These are phyloP conservation scores for Falcunculus frontatus DNA, from an alignment of 2,113 vertebrate genomes.

Conservation along the genomic window DNA sequence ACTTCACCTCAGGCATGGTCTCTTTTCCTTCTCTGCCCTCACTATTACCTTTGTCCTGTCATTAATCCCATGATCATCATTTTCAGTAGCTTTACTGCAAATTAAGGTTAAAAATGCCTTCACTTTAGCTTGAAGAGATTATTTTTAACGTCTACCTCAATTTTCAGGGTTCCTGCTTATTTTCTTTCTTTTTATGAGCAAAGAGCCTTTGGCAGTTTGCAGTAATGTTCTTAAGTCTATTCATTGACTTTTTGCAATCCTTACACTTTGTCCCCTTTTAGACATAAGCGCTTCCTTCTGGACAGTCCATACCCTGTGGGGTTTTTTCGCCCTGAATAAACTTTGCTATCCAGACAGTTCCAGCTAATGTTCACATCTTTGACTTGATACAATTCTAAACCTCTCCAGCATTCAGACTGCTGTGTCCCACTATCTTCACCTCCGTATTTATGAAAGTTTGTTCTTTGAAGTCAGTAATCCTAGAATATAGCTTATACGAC, in stretches of 20 bases:
- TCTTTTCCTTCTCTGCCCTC: not conserved
- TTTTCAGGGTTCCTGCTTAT: not conserved
- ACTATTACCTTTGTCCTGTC: not conserved
- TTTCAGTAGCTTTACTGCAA: not conserved
- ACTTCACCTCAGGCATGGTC: not conserved
- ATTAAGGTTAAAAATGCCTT: not conserved
- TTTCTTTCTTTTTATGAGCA: not conserved
- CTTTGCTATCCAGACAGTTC: not conserved
- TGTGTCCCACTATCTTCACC: not conserved
- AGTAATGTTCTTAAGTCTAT: not conserved
- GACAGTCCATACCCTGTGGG: not conserved
- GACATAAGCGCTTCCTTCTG: not conserved
- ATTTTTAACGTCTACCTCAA: not conserved
- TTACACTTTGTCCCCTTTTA: not conserved
- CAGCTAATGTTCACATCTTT: not conserved
- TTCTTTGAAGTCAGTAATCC: constrained; percentile 23
- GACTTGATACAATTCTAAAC: not conserved
- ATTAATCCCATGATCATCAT: not conserved
- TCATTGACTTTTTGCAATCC: not conserved
- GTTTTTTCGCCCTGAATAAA: not conserved
- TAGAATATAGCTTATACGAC: not conserved
- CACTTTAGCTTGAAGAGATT: not conserved
- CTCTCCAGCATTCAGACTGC: not conserved
- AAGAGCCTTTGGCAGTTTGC: not conserved
- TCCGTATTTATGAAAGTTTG: not conserved